These are phyloP conservation scores for Megaceryle maxima DNA, from an alignment of 2,113 vertebrate genomes.

Conservation along the genomic window DNA sequence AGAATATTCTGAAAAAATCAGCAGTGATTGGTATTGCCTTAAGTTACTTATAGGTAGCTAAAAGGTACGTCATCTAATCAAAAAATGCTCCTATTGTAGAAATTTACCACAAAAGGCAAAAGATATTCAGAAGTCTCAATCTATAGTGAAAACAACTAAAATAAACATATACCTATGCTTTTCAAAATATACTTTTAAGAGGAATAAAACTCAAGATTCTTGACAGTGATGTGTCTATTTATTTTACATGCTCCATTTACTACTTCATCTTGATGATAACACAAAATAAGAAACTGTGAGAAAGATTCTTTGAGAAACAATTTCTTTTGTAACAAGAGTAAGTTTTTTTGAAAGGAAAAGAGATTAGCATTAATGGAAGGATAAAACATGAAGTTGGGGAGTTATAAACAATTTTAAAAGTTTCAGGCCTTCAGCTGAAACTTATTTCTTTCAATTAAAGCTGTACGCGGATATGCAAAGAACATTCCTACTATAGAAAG, in stretches of 20 bases:
- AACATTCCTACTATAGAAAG: neutral
- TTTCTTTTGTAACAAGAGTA: neutral
- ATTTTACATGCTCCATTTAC: neutral
- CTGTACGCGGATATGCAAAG: neutral
- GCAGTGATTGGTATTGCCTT: neutral
- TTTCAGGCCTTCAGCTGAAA: neutral
- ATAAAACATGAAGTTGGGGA: neutral
- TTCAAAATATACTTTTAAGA: neutral
- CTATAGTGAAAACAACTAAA: neutral
- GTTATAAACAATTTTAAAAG: neutral
- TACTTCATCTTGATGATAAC: neutral
- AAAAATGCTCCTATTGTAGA: neutral
- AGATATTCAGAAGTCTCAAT: neutral
- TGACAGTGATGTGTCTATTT: neutral
- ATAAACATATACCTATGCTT: neutral
- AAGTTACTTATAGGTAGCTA: neutral
- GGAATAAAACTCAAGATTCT: neutral
- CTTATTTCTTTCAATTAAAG: neutral
- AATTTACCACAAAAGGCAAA: neutral
- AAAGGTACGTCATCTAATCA: neutral
- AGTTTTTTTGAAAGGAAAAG: neutral
- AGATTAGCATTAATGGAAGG: neutral
- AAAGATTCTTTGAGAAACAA: neutral
- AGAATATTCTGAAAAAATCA: neutral
- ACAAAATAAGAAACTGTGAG: neutral